Conservation (phyloP, 2,113 vertebrate species). For the Alouatta palliata region DNA sequence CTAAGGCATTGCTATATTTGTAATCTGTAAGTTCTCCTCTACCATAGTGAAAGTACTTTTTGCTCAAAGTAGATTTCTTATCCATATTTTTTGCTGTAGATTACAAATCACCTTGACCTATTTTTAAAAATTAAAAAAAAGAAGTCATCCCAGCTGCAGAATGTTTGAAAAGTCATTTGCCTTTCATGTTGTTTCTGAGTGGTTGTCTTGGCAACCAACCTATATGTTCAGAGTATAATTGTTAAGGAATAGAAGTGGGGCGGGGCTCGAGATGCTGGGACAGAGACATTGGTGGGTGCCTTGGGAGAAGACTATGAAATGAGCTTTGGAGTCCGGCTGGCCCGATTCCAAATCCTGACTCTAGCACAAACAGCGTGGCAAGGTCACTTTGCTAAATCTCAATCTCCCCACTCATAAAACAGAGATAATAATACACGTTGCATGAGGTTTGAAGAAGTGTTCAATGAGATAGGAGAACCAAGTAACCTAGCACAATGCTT, state of each 20-base stretch:
- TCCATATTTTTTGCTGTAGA: background rate
- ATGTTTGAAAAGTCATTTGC: constrained; percentile 15
- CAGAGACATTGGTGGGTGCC: fast-evolving
- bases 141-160: background rate
- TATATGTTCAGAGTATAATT: background rate
- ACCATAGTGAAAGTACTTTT: constrained; percentile 15
- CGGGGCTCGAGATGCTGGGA: background rate
- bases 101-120: constrained; percentile 48
- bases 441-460: background rate
- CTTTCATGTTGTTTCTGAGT: background rate
- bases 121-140: constrained; percentile 44
- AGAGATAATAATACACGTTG: background rate
- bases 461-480: background rate
- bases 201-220: constrained; percentile 43
- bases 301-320: fast-evolving
- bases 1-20: background rate
- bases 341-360: background rate
- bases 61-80: constrained; percentile 31
- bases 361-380: too few species aligned
- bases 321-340: fast-evolving
- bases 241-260: background rate
- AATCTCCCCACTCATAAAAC: background rate
- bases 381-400: background rate
- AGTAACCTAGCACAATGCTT: background rate
- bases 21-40: background rate